Evolutionary conservation across 2,113 vertebrate species (phyloP), one percentile per base, ranked within the genome.

Genomic region (Chaetops frenatus): DNA sequence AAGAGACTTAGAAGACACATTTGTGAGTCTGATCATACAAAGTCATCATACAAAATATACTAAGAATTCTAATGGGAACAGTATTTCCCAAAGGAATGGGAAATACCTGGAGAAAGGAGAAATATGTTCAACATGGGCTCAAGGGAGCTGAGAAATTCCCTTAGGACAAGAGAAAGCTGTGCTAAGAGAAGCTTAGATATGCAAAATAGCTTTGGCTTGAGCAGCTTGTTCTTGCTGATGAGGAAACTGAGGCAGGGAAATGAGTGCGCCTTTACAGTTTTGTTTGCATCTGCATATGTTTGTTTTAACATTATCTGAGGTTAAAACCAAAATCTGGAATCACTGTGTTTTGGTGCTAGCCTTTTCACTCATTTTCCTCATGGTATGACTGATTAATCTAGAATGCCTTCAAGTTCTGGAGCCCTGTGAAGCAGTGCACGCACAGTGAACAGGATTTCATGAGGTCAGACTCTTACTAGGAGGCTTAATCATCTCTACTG

Each of bases 211-310:
- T 91, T 69, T 73, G n/a, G 7, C 25, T 72, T 65, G 47, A 90
- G 38, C 22, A 18, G 7, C 58, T 89, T 45, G 5, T 2, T 76
- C 15, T 67, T 27, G 13, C 25, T 78, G 8, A 22, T 66, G 21
- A 83, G 54, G 53, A 84, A 89, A 60, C 47, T n/a, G 86, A 91
- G 81, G 36, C 9, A n/a, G 36, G 24, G 40, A 73, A 58, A 28
- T 6, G 8, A 60, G 5, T 11, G 7, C 1, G 1, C 24, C 18
- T 71, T 71, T 56, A 15, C 3, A 6, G 4, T 20, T 71, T 33
- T 44, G 11, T 72, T 64, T 80, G 11, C 24, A 6, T 6, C 5
- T 35, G 22, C 5, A 4, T 14, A 4, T 81, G 17, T 65, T 28
- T 53, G 9, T 57, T 91, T 74, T 53, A 53, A 67, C 9, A 10